Evolutionary conservation across 37 sponge, comb jelly and placozoan species (phyloP).

Genomic region (Spongilla lacustris): DNA sequence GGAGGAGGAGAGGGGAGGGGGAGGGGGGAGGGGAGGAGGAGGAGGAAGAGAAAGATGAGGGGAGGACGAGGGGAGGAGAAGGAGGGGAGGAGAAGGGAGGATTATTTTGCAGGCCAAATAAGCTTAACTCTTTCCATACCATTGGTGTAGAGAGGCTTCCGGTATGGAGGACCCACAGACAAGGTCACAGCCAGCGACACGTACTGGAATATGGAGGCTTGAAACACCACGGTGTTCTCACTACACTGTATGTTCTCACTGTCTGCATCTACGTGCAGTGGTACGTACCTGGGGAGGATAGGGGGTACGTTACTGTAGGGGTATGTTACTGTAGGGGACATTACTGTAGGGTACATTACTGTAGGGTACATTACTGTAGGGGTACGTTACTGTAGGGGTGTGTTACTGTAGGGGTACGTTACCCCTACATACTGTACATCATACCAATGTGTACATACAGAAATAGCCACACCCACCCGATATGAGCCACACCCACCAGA

Average conservation of each 20-base stretch:
- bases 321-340: no score
- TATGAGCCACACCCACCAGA: slow-evolving; percentile 9
- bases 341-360: background rate
- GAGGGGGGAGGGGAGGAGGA: no score
- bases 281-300: slow-evolving; percentile 40
- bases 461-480: background rate
- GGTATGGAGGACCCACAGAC: slow-evolving; percentile 82
- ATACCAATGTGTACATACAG: background rate
- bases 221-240: slow-evolving; percentile 84
- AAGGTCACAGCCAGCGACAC: slow-evolving; percentile 72
- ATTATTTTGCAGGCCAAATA: no score
- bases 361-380: background rate
- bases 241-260: slow-evolving; percentile 47
- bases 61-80: no score
- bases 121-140: no score
- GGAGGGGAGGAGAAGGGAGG: no score
- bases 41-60: no score
- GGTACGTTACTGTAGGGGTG: background rate
- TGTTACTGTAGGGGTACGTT: no score
- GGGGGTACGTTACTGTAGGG: background rate
- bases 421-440: background rate
- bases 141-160: slow-evolving; percentile 83
- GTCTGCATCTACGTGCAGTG: slow-evolving; percentile 55
- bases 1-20: background rate
- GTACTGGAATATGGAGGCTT: slow-evolving; percentile 77